Evolutionary conservation across 1,140 invertebrate species (phyloP), one percentile per base, ranked within the genome.

Genomic region (Drosophila arizonae): DNA sequence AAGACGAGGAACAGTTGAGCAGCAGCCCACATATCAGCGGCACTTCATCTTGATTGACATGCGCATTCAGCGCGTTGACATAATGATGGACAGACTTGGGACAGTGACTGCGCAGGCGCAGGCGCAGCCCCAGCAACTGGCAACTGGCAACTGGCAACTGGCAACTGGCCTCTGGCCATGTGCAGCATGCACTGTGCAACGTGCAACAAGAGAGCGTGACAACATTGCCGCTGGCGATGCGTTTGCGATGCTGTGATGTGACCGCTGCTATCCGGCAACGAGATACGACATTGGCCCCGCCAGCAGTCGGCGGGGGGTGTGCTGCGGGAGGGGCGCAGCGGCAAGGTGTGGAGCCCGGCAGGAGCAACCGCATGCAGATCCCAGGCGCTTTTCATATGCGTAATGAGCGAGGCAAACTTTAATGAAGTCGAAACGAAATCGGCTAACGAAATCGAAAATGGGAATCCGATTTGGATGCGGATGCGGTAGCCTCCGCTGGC

Each of bases 21-120:
- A 51, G 60, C 60, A 63, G 58, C 58, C 21, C 36, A 76, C 68
- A 65, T 90, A 90, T 90, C 90, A 79, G 88, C 76, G 76, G 86
- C 85, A 87, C 79, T 90, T 90, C 79, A 90, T 90, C 82, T 90
- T 90, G 90, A 90, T 90, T 90, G 90, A 87, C 90, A 90, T 86
- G 85, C 90, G 90, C 86, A 90, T 90, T 90, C 79, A 90, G 71
- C 75, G 89, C 82, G 89, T 90, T 90, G 90, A 90, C 90, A 90
- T 90, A 89, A 87, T 90, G 89, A 90, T 90, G 82, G 90, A 90
- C 90, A 90, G 77, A 90, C 77, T 76, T 58, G 78, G 84, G 51
- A 50, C 50, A 45, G 73, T 39, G 46, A 72, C 30, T 76, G 64
- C 62, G 51, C 70, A 70, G 74, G 66, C 65, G 72, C 76, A 62